phyloP scores from a whole-genome alignment of 2,797 vertebrate species.

The Garrulus glandarius region DNA sequence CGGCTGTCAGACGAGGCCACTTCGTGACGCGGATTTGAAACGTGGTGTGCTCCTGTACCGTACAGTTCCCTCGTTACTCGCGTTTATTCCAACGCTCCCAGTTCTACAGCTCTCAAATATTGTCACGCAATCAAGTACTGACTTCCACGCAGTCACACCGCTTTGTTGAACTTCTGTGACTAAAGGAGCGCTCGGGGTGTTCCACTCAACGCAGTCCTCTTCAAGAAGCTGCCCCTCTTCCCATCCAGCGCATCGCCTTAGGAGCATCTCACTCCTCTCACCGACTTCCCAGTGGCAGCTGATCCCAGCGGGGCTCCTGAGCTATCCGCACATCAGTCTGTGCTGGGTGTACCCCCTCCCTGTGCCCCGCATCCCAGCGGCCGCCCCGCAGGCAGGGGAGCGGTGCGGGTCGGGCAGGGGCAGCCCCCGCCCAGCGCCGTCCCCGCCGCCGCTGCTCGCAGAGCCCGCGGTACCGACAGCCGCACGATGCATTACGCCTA shows the following conservation, averaged over 20 bases:
- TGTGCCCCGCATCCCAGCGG: accelerated
- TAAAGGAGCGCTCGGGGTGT: accelerated
- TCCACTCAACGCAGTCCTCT: accelerated
- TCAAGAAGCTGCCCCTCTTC: not conserved
- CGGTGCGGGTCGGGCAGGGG: accelerated
- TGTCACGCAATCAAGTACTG: accelerated
- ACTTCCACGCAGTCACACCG: not conserved
- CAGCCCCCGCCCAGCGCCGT: not conserved
- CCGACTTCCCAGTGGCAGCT: not conserved
- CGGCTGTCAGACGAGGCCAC: not conserved
- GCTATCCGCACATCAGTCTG: not conserved
- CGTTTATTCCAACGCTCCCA: not conserved
- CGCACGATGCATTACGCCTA: accelerated
- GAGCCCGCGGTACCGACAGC: not conserved
- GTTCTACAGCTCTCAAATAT: not conserved
- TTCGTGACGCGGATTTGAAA: not conserved
- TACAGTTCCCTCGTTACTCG: not conserved
- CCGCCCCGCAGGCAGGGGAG: too few species aligned
- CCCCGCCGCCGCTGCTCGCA: not conserved
- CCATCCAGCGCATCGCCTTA: not conserved
- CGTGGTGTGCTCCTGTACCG: not conserved
- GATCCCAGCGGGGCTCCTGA: not conserved
- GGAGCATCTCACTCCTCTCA: not conserved
- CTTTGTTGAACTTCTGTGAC: not conserved
- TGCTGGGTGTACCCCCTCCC: too few species aligned